Base-by-base conservation (phyloP, 2,888 invertebrate species). In the Limenitis arthemis region DNA sequence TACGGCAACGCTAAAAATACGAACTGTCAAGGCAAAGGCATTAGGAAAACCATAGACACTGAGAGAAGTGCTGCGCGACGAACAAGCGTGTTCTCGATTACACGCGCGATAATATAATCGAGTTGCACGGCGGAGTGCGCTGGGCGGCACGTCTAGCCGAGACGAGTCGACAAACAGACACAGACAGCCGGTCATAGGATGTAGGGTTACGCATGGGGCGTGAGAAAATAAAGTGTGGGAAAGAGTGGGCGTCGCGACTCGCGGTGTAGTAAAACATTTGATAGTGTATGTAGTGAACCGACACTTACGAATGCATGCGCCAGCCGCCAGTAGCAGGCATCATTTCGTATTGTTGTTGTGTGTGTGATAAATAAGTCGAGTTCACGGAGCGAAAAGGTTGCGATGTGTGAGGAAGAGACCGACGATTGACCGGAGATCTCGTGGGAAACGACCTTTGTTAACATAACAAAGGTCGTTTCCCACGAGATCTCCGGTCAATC, bases 211-310 rank as follows among this genome's bases (percentile, higher is more conserved):
- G 88, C 88, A 88, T 87, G 89, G 91, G 91, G 91, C 91, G 91
- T 91, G 91, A 91, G 91, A 89, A 91, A 91, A 91, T 89, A 89
- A 89, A 90, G 90, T 91, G 91, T 91, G 91, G 91, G 91, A 91
- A 91, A 91, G 90, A 91, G 91, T 91, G 91, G 91, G 91, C 91
- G 66, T 64, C 75, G 76, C 78, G 65, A 72, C 87, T 64, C 75
- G 76, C 78, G 65, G 72, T 87, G 86, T 89, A 88, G 89, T 89
- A 83, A 87, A 88, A 88, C 88, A 88, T 88, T 86, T 88, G 87
- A 80, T 85, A 84, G 61, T 79, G 80, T 79, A 57, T 81, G 78
- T 81, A 80, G 79, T 82, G 80, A 79, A 77, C 75, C 75, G 69
- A 83, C 79, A 82, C 79, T 79, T 78, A 79, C 72, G 51, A 58